Percentiles rank a stretch among this genome's conserved stretches.
These are phyloP conservation scores for Parotocinclus haroldoi DNA, from an alignment of 2,797 vertebrate genomes.

Conservation along the genomic window DNA sequence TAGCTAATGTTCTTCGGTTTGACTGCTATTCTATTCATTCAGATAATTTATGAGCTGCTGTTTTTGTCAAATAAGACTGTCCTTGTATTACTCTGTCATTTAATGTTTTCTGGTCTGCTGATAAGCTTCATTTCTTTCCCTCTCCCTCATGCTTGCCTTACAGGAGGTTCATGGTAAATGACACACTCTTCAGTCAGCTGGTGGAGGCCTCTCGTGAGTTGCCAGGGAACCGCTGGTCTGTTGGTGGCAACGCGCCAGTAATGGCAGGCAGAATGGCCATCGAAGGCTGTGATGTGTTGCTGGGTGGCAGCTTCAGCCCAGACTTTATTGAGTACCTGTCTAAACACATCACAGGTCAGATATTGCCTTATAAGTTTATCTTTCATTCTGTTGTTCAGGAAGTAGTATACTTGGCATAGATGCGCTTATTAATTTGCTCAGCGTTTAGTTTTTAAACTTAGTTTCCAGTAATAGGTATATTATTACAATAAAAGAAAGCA, in stretches of 20 bases:
- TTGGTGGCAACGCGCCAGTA: slow-evolving; percentile 80
- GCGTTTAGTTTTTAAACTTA: too few species aligned
- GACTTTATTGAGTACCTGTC: slow-evolving; percentile 76
- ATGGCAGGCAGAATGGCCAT: slow-evolving; percentile 80
- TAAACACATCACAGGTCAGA: slow-evolving; percentile 72
- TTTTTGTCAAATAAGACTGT: too few species aligned
- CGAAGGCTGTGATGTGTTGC: slow-evolving; percentile 78
- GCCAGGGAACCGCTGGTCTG: slow-evolving; percentile 77
- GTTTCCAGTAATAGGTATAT: too few species aligned
- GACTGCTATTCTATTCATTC: too few species aligned
- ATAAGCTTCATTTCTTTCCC: too few species aligned
- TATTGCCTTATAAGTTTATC: background rate
- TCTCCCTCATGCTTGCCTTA: slow-evolving; percentile 1
- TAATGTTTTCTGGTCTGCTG: background rate
- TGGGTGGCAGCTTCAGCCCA: slow-evolving; percentile 77
- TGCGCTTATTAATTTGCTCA: too few species aligned
- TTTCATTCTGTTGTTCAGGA: too few species aligned
- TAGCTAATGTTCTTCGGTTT: too few species aligned
- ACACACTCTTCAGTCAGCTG: slow-evolving; percentile 75
- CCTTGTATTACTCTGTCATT: too few species aligned
- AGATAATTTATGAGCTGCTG: too few species aligned
- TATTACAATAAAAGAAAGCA: too few species aligned
- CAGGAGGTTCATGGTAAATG: slow-evolving; percentile 77
- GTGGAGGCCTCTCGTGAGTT: slow-evolving; percentile 76
- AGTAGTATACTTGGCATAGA: too few species aligned